Conservation (phyloP, 2,113 vertebrate genomes). For the Trogon surrucura region DNA sequence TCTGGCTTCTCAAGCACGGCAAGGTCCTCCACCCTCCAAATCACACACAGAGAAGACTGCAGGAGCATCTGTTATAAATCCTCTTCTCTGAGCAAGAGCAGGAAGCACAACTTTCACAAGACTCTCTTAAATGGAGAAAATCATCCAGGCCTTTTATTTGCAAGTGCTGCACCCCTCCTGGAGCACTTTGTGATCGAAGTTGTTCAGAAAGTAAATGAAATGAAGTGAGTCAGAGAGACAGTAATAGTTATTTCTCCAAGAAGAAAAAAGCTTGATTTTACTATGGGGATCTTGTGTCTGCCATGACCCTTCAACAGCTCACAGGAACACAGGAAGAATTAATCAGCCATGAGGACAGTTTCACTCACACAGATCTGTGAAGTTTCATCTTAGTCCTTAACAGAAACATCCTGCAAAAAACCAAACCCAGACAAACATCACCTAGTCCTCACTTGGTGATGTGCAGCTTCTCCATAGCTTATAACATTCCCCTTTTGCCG, state of each 20-base stretch:
- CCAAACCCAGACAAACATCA: not conserved
- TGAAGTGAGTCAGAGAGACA: not conserved
- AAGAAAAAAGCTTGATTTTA: slow-evolving; percentile 28
- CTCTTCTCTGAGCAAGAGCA: not conserved
- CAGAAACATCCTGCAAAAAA: not conserved
- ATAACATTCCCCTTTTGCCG: not conserved
- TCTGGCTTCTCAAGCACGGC: not conserved
- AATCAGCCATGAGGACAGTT: not conserved
- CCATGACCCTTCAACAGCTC: not conserved
- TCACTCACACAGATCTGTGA: not conserved
- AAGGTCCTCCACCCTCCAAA: not conserved
- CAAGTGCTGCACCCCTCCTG: not conserved
- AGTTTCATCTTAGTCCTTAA: not conserved
- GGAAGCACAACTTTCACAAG: not conserved
- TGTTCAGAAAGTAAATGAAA: slow-evolving; percentile 22
- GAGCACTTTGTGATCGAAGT: not conserved
- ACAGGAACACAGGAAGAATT: not conserved
- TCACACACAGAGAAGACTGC: not conserved
- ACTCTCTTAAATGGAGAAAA: not conserved
- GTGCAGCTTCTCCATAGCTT: not conserved
- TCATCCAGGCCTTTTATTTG: not conserved
- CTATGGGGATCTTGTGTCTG: not conserved
- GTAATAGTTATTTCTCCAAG: not conserved
- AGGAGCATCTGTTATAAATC: not conserved
- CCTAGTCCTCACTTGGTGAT: not conserved